Evolutionary conservation across 1,140 invertebrate species (phyloP), one percentile per base, ranked within the genome.

Genomic region (Zaprionus capensis): DNA sequence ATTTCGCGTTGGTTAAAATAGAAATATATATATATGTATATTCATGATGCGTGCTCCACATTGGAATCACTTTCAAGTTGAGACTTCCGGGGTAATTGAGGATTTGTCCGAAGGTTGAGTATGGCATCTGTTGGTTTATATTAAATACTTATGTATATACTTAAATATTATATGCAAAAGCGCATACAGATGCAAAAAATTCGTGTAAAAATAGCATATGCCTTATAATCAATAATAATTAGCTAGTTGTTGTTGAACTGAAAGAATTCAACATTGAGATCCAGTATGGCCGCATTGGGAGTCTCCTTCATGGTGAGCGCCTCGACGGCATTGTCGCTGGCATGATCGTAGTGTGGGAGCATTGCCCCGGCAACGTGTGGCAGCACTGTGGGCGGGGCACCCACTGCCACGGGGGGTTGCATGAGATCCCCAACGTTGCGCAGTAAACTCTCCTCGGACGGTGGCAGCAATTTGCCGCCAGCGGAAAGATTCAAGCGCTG

Each of bases 261-360:
- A 26, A 92, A 92, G 57, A 91, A 92, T 36, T 92, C 91, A 22
- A 92, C 85, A 34, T 85, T 80, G 64, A 92, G 78, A 90, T 92
- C 91, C 51, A 87, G 55, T 38, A 92, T 76, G 12, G 81, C 71
- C 15, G 70, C 78, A 44, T 80, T 82, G 17, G 79, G 73, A 7
- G 85, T 82, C 34, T 91, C 86, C 53, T 88, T 88, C 82, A 92
- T 92, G 57, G 55, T 87, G 4, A 92, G 61, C 12, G 91, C 91
- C 73, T 92, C 91, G 17, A 92, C 91, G 14, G 91, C 91, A 76
- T 92, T 92, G 28, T 92, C 91, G 56, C 91, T 92, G 28, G 77
- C 91, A 78, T 92, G 91, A 76, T 92, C 91, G 12, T 92, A 92
- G 22, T 91, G 77, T 24, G 80, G 78, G 53, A 81, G 49, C 49